A percentile compares a stretch with the other conserved stretches of the same genome.
Conservation (phyloP, 35 echinoderm and acorn worm species). For the Anneissia japonica region DNA sequence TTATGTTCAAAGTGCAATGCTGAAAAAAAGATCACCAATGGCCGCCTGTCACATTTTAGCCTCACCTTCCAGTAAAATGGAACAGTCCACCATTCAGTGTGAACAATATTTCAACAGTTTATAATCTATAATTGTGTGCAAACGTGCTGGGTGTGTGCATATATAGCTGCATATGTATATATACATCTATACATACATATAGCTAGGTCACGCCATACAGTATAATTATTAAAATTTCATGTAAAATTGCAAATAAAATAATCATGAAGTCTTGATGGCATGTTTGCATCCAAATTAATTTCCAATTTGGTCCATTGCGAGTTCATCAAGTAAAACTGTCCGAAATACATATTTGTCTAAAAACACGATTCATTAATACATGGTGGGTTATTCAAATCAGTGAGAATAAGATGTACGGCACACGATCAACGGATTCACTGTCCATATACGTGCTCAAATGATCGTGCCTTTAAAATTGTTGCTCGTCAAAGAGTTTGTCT, state of each 20-base stretch:
- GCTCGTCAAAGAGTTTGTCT: not conserved
- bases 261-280: not conserved
- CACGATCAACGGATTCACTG: not conserved
- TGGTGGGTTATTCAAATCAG: not conserved
- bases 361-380: not conserved
- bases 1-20: not conserved
- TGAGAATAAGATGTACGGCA: not conserved
- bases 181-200: not conserved
- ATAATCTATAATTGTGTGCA: not conserved
- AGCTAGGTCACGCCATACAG: not conserved
- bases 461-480: not conserved
- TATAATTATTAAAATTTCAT: constrained; percentile 3
- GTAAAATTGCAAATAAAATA: not conserved
- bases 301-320: not conserved
- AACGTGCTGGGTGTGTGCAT: not conserved
- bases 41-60: not conserved
- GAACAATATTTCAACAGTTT: not conserved
- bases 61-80: not conserved
- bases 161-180: not conserved
- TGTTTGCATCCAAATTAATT: not conserved
- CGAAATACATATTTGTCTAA: not conserved
- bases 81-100: not conserved
- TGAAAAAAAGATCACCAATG: not conserved
- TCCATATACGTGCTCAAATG: not conserved
- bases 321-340: not conserved